Percentiles rank a stretch among this genome's conserved stretches.
These are phyloP conservation scores for Tor tambroides DNA, from an alignment of 2,113 vertebrate species.

Conservation along the genomic window DNA sequence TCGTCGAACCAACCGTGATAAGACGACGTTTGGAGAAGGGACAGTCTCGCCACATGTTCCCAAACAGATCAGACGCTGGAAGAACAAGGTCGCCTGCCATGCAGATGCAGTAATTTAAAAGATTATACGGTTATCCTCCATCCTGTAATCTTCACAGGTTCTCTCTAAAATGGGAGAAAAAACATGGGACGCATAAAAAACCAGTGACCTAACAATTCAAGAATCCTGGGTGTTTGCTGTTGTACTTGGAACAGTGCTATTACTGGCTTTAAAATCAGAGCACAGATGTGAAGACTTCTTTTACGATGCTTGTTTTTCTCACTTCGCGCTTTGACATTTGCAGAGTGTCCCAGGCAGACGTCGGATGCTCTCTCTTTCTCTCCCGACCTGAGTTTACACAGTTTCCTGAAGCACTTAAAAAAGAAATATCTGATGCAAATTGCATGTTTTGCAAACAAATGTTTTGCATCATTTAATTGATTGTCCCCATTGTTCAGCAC, in stretches of 20 bases:
- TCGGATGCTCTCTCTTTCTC: not conserved
- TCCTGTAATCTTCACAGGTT: constrained; percentile 69
- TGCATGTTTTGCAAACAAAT: constrained; percentile 46
- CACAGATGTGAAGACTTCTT: constrained; percentile 68
- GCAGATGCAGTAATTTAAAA: constrained; percentile 70
- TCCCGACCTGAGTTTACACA: constrained; percentile 50
- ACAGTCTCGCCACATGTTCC: constrained; percentile 48
- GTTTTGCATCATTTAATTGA: constrained; percentile 46
- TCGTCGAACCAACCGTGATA: constrained; percentile 37
- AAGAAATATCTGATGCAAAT: constrained; percentile 48
- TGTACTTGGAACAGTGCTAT: constrained; percentile 64
- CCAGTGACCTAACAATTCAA: constrained; percentile 71
- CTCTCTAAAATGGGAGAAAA: constrained; percentile 56
- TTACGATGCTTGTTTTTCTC: constrained; percentile 66
- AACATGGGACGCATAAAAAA: constrained; percentile 58
- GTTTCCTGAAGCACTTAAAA: constrained; percentile 55
- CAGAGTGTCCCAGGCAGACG: constrained; percentile 43
- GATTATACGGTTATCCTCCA: constrained; percentile 67
- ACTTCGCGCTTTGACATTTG: constrained; percentile 56
- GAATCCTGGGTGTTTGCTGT: constrained; percentile 65
- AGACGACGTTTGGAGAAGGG: constrained; percentile 39
- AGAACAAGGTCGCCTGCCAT: constrained; percentile 60
- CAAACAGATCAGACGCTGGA: constrained; percentile 57
- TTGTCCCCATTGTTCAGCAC: constrained; percentile 43
- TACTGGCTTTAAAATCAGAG: constrained; percentile 68